phyloP scores from a whole-genome alignment of 2,113 vertebrate species.

The Eurypyga helias region DNA sequence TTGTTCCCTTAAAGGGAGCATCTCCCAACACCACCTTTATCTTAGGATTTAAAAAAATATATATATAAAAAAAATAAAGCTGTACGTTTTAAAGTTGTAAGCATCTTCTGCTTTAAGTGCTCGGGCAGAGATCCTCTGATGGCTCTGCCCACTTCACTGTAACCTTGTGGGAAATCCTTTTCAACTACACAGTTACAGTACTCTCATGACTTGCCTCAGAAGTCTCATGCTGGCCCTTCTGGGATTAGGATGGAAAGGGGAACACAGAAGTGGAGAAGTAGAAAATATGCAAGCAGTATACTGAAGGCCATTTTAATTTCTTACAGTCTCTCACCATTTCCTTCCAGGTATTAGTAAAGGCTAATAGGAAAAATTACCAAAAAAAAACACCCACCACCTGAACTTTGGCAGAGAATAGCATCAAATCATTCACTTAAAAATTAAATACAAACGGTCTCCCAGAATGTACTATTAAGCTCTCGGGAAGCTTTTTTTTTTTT shows the following conservation, averaged over 20 bases:
- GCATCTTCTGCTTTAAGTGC: conserved; percentile 28
- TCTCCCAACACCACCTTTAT: conserved; percentile 7
- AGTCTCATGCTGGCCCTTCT: conserved; percentile 58
- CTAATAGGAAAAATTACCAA: background rate
- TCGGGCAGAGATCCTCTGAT: background rate
- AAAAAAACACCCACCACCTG: background rate
- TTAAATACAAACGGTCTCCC: conserved; percentile 44
- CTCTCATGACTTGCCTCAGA: conserved; percentile 32
- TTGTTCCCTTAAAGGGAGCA: background rate
- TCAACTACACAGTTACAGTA: background rate
- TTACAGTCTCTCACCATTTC: background rate
- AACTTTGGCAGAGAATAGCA: conserved; percentile 50
- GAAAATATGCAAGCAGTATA: conserved; percentile 3
- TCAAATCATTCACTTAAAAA: background rate
- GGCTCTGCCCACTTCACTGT: background rate
- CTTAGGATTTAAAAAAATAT: conserved; percentile 63
- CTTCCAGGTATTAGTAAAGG: background rate
- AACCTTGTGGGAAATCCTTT: background rate
- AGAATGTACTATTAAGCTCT: background rate
- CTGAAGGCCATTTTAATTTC: conserved; percentile 39
- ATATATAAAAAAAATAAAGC: conserved; percentile 69
- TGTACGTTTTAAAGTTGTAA: conserved; percentile 31
- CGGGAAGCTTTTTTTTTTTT: background rate
- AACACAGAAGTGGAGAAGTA: background rate
- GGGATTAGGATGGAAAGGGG: background rate